Percentiles rank a stretch among this genome's conserved stretches.
Conservation (phyloP, 2,888 invertebrate genomes). For the Lamellibrachia columna region DNA sequence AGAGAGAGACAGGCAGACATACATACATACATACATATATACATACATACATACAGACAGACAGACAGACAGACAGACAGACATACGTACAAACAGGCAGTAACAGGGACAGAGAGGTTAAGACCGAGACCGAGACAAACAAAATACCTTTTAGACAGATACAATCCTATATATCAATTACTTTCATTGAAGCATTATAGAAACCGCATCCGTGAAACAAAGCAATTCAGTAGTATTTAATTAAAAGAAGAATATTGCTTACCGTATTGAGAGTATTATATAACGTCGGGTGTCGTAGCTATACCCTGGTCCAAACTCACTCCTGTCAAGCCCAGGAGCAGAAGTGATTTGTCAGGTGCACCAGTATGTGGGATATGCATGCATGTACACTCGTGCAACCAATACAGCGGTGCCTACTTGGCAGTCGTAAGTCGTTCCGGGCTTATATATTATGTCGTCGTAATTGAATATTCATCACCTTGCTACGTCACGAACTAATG, state of each 20-base stretch:
- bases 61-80: too few relatives aligned
- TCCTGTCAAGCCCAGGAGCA: background rate
- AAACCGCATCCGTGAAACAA: too few relatives aligned
- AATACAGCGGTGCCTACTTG: background rate
- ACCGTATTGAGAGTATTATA: background rate
- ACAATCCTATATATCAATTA: too few relatives aligned
- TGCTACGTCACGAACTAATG: background rate
- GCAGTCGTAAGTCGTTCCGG: background rate
- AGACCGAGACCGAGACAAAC: too few relatives aligned
- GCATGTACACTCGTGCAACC: background rate
- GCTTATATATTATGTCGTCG: background rate
- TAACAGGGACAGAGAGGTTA: too few relatives aligned
- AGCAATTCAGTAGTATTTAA: too few relatives aligned
- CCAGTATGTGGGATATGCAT: background rate
- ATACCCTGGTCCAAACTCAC: background rate
- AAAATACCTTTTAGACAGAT: too few relatives aligned
- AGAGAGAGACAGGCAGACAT: too few relatives aligned
- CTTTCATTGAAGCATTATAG: too few relatives aligned
- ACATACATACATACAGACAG: too few relatives aligned
- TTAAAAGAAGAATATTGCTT: background rate
- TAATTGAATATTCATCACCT: background rate
- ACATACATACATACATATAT: too few relatives aligned
- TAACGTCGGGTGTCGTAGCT: background rate
- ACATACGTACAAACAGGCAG: too few relatives aligned
- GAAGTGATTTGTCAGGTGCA: background rate